Conservation (phyloP, 2,797 vertebrate species). For the Aplochiton taeniatus region DNA sequence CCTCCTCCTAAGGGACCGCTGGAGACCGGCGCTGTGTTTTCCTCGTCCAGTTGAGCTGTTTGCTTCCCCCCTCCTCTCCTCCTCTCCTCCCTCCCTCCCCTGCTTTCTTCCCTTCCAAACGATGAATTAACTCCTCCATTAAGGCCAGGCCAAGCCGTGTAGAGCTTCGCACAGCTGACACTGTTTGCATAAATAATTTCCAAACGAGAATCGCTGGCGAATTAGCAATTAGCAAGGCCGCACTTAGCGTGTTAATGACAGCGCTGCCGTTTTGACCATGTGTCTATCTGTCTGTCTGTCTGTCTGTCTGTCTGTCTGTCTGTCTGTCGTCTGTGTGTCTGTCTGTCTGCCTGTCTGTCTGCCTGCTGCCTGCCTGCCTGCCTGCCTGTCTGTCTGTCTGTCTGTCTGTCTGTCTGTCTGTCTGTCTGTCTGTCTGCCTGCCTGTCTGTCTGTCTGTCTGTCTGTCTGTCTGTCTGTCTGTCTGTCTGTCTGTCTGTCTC, state of each 20-base stretch:
- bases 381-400: constrained; percentile 29
- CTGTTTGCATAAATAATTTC: constrained; percentile 60
- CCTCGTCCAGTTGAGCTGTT: not conserved
- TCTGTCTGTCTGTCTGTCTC: constrained; percentile 36
- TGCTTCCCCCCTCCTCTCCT: not conserved
- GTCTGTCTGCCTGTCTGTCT: constrained; percentile 32
- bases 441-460: constrained; percentile 41
- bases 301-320: constrained; percentile 21
- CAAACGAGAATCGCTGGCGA: constrained; percentile 59
- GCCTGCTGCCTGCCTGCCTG: constrained; percentile 23
- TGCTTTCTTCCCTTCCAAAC: constrained; percentile 36
- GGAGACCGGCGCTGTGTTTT: not conserved
- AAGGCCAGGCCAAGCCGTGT: constrained; percentile 49
- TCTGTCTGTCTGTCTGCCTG: constrained; percentile 12
- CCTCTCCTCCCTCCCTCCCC: constrained; percentile 16
- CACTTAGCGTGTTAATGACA: constrained; percentile 48
- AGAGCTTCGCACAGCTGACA: constrained; percentile 53
- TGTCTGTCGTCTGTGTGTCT: constrained; percentile 29
- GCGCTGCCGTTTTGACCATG: constrained; percentile 35
- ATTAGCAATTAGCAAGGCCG: constrained; percentile 59
- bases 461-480: constrained; percentile 8
- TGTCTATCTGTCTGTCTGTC: constrained; percentile 35
- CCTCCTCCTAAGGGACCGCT: too few relatives aligned
- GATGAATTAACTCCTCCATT: constrained; percentile 66
- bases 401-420: constrained; percentile 31